A percentile compares a stretch with the other conserved stretches of the same genome.
Conservation (phyloP, 2,113 vertebrate genomes). For the Tapirus terrestris region DNA sequence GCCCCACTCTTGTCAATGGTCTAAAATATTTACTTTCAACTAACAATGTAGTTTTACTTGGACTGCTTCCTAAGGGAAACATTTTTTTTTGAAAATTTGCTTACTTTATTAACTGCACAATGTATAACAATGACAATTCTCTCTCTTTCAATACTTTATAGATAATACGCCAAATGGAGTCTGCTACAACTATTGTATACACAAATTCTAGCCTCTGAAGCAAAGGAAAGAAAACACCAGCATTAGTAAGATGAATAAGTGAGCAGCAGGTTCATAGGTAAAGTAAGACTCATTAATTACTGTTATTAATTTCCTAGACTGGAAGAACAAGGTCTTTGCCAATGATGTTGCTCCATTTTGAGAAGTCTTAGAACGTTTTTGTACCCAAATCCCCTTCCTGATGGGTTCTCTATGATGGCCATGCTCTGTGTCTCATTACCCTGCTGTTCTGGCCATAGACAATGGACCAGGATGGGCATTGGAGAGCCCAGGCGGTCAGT, state of each 20-base stretch:
- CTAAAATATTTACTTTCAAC: slow-evolving; percentile 36
- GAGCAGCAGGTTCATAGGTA: background rate
- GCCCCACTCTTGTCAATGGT: background rate
- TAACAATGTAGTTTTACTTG: slow-evolving; percentile 40
- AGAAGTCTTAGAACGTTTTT: background rate
- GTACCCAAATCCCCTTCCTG: background rate
- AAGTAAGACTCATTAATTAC: background rate
- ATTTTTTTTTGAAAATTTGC: background rate
- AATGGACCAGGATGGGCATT: background rate
- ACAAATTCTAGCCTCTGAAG: background rate
- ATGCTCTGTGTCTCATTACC: background rate
- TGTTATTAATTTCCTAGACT: background rate
- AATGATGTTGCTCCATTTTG: background rate
- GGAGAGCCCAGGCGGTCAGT: background rate
- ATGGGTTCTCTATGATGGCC: background rate
- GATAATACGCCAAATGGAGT: background rate
- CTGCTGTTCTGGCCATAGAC: background rate
- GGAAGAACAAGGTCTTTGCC: background rate
- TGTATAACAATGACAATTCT: background rate
- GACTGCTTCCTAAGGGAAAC: background rate
- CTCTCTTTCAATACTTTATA: background rate
- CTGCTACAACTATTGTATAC: background rate
- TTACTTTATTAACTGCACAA: slow-evolving; percentile 61
- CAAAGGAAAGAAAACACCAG: background rate
- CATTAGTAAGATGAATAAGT: background rate